phyloP scores from a whole-genome alignment of 2,113 vertebrate species.

The Stegostoma tigrinum region DNA sequence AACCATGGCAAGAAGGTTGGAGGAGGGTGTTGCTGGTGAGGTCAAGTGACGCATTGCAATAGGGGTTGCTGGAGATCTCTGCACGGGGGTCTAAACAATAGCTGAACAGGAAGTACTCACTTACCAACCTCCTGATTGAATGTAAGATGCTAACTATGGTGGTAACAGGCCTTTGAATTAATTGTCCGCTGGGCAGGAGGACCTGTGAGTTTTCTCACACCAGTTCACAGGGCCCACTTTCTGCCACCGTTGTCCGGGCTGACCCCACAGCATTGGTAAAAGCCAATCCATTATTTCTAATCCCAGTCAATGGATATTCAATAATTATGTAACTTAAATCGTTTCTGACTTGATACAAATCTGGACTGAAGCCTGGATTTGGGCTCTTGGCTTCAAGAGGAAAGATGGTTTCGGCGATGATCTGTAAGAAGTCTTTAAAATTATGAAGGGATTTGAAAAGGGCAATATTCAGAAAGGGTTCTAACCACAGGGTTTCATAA shows the following conservation, averaged over 20 bases:
- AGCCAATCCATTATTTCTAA: background rate
- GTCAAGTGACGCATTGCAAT: background rate
- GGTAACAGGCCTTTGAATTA: background rate
- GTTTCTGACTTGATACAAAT: background rate
- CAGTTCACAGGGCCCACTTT: background rate
- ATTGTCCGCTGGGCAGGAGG: background rate
- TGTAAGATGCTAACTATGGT: no score
- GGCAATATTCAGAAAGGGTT: background rate
- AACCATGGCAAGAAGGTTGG: background rate
- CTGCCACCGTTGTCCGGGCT: no score
- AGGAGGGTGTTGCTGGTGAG: background rate
- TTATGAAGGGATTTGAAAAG: background rate
- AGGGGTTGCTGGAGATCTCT: background rate
- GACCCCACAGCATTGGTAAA: background rate
- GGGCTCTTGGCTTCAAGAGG: background rate
- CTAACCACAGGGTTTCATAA: background rate
- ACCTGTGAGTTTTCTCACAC: no score
- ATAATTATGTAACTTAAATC: background rate
- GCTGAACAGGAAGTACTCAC: no score
- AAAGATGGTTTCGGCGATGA: background rate
- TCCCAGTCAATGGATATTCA: background rate
- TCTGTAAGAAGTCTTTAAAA: background rate
- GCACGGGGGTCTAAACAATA: no score
- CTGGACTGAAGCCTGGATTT: background rate
- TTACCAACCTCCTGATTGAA: no score